These are phyloP conservation scores for Oxystoma pomonae DNA, from an alignment of 2,888 invertebrate genomes.

Conservation along the genomic window DNA sequence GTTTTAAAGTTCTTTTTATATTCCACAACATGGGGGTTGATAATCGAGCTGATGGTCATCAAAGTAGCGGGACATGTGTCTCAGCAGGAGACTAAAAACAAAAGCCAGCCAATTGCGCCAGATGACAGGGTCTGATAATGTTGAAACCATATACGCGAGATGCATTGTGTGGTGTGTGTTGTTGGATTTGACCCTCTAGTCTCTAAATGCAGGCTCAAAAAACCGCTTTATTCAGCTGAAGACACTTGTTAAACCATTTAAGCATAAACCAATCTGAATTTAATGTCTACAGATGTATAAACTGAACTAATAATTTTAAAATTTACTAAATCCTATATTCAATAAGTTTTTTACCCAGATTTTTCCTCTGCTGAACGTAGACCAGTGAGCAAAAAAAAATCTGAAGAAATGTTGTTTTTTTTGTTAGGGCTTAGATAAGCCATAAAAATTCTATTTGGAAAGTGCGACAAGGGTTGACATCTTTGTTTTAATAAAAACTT, in stretches of 20 bases:
- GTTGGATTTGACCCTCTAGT: neutral
- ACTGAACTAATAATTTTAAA: no score
- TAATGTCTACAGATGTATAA: no score
- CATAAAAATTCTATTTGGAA: no score
- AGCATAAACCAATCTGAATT: no score
- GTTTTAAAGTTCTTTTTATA: slow-evolving; percentile 25
- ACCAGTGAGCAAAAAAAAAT: no score
- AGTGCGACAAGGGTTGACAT: slow-evolving; percentile 28
- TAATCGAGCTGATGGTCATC: slow-evolving; percentile 31
- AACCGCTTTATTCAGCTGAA: no score
- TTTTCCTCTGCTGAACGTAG: no score
- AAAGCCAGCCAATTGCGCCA: slow-evolving; percentile 26
- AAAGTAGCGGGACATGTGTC: slow-evolving; percentile 33
- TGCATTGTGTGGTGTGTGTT: neutral
- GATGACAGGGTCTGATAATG: slow-evolving; percentile 23
- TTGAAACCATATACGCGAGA: slow-evolving; percentile 13
- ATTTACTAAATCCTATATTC: no score
- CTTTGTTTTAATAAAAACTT: slow-evolving; percentile 37
- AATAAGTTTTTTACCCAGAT: no score
- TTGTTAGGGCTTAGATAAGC: no score
- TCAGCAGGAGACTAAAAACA: slow-evolving; percentile 31
- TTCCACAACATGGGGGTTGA: slow-evolving; percentile 32
- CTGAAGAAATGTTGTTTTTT: no score
- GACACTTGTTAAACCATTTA: no score
- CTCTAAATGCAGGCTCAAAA: neutral